Percentiles rank a stretch among this genome's conserved stretches.
These are phyloP conservation scores for Cairina moschata DNA, from an alignment of 2,113 vertebrate genomes.

Conservation along the genomic window DNA sequence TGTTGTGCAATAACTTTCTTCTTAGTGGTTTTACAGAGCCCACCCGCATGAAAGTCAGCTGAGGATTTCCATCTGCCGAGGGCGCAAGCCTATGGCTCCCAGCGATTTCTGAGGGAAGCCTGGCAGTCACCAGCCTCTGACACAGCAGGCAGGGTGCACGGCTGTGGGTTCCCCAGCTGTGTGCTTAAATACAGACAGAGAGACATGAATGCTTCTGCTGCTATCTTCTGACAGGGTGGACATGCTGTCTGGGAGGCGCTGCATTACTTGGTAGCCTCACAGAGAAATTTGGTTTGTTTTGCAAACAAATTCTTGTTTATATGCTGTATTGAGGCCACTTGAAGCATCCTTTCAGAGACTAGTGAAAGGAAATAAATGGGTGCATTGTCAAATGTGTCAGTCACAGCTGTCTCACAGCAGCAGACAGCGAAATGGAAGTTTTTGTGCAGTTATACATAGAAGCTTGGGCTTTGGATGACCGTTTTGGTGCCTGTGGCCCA, in stretches of 20 bases:
- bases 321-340: neutral
- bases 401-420: neutral
- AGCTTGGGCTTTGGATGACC: neutral
- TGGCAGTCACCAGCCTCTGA: neutral
- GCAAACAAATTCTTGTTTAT: neutral
- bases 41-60: neutral
- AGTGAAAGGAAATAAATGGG: neutral
- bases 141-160: neutral
- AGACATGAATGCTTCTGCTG: neutral
- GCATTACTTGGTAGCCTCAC: neutral
- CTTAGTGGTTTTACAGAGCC: neutral
- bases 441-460: neutral
- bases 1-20: neutral
- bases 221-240: neutral
- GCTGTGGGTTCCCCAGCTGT: rapidly evolving
- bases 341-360: neutral
- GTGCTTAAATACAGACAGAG: neutral
- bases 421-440: neutral
- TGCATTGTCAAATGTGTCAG: rapidly evolving
- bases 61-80: neutral
- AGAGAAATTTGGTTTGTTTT: neutral
- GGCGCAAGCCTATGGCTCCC: neutral
- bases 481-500: neutral
- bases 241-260: neutral
- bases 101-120: neutral